Conservation (phyloP, 2,113 vertebrate genomes). For the Cinclus cinclus region DNA sequence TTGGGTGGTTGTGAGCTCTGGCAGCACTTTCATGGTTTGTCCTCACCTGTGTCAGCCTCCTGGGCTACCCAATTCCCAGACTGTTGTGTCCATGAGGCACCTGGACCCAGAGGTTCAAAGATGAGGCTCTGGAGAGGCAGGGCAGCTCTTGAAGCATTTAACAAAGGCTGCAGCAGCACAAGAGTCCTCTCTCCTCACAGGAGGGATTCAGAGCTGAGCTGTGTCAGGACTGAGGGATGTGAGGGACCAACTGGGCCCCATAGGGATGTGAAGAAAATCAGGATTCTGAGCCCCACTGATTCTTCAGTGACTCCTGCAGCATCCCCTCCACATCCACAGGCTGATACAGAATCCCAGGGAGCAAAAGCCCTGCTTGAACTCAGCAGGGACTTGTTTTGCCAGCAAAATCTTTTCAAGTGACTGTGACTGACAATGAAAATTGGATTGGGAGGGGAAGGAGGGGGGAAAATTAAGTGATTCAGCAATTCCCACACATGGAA, state of each 20-base stretch:
- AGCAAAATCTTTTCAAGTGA: background rate
- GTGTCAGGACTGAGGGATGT: background rate
- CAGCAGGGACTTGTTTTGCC: background rate
- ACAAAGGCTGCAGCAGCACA: background rate
- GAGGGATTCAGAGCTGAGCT: background rate
- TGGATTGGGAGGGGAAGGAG: background rate
- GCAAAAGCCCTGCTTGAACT: background rate
- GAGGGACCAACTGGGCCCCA: rapidly evolving
- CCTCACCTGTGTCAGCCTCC: background rate
- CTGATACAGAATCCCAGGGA: background rate
- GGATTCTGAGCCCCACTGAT: background rate
- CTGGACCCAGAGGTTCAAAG: background rate
- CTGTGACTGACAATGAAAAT: background rate
- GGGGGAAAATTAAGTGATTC: background rate
- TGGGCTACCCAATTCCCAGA: background rate
- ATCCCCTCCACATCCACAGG: constrained; percentile 32
- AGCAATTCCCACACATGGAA: background rate
- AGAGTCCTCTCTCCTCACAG: background rate
- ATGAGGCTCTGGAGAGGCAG: background rate
- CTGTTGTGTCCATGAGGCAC: background rate
- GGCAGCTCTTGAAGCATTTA: background rate
- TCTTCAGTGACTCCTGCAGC: background rate
- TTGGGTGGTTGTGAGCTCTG: background rate
- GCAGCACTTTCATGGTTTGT: background rate
- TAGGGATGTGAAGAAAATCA: background rate